A percentile compares a stretch with the other conserved stretches of the same genome.
phyloP scores from a whole-genome alignment of 2,113 vertebrate genomes.

The Turdus rufiventris region DNA sequence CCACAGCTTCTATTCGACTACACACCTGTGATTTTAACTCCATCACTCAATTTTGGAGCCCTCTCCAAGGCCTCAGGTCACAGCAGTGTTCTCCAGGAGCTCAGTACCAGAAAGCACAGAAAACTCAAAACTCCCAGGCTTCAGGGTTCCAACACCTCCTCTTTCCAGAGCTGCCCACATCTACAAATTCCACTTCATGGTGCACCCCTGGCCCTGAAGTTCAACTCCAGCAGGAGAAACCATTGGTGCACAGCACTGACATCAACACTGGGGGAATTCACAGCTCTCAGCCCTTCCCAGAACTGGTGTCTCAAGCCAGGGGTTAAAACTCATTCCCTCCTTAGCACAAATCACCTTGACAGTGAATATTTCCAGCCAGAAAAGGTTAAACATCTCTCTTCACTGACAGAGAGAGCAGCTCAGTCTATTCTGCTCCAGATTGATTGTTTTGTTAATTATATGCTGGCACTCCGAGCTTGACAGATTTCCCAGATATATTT shows the following conservation, averaged over 20 bases:
- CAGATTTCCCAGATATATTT: background rate
- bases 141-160: background rate
- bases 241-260: background rate
- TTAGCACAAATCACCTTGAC: background rate
- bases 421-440: background rate
- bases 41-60: no score
- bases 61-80: no score
- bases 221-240: background rate
- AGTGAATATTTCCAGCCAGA: background rate
- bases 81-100: no score
- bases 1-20: no score
- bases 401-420: background rate
- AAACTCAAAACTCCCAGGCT: no score
- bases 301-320: background rate
- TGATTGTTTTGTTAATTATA: conserved; percentile 26
- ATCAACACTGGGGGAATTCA: background rate
- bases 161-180: background rate
- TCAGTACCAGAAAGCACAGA: no score
- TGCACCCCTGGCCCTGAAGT: no score
- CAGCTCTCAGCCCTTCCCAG: background rate
- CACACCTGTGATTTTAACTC: no score
- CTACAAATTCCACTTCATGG: rapidly evolving
- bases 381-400: background rate
- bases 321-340: background rate
- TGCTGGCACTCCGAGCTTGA: background rate